These are phyloP conservation scores for Blastobasis adustella DNA, from an alignment of 2,888 invertebrate species.

Conservation along the genomic window DNA sequence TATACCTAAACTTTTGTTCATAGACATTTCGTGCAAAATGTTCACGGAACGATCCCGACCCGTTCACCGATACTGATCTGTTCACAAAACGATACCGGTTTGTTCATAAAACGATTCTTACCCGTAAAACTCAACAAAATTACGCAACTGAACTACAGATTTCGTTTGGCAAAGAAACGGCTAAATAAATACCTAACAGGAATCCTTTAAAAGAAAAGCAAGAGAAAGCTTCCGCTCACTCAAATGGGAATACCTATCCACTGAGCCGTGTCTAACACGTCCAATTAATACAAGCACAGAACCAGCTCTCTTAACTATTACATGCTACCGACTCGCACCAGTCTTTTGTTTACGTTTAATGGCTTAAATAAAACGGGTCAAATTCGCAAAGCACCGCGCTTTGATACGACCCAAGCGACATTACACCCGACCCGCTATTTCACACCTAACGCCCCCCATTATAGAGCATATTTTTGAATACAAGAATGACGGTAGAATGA, in stretches of 20 bases:
- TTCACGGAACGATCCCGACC: too few species aligned
- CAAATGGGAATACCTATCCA: slow-evolving; percentile 54
- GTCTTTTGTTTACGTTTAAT: slow-evolving; percentile 71
- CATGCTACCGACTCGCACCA: slow-evolving; percentile 53
- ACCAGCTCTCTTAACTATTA: slow-evolving; percentile 59
- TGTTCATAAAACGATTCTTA: too few species aligned
- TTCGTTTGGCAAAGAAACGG: background rate
- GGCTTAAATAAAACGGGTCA: slow-evolving; percentile 71
- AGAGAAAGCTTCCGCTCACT: slow-evolving; percentile 22
- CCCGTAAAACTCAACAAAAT: too few species aligned
- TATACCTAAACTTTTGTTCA: too few species aligned
- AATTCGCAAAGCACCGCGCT: slow-evolving; percentile 59
- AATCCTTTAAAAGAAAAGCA: slow-evolving; percentile 20
- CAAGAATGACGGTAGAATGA: slow-evolving; percentile 35
- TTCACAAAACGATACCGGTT: too few species aligned
- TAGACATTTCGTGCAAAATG: too few species aligned
- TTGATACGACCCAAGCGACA: slow-evolving; percentile 37
- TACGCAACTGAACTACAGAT: too few species aligned
- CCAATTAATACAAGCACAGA: slow-evolving; percentile 61
- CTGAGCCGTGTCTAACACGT: slow-evolving; percentile 64
- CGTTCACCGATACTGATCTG: too few species aligned
- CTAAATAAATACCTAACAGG: slow-evolving; percentile 12
- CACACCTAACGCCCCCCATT: slow-evolving; percentile 34
- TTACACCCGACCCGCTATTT: slow-evolving; percentile 26
- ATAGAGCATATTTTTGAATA: slow-evolving; percentile 48